phyloP scores from a whole-genome alignment of 1,140 invertebrate species.

The Calliopsis andreniformis region DNA sequence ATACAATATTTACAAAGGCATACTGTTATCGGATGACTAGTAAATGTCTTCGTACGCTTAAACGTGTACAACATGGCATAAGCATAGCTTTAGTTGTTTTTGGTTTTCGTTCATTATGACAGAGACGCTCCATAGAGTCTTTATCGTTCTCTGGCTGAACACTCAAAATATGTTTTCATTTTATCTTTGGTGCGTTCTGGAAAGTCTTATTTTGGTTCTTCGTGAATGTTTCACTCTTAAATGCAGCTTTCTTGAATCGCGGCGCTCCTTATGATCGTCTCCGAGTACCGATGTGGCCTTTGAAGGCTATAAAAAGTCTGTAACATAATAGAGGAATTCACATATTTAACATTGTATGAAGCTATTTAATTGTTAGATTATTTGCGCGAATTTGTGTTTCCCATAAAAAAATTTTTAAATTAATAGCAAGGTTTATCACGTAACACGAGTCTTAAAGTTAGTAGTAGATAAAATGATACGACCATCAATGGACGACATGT shows the following conservation, averaged over 20 bases:
- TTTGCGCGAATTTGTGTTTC: too few species aligned
- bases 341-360: too few species aligned
- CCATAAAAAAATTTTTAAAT: background rate
- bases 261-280: constrained; percentile 69
- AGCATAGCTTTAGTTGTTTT: constrained; percentile 55
- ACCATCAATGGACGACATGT: background rate
- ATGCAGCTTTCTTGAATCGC: constrained; percentile 76
- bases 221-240: constrained; percentile 47
- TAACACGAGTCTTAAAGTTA: background rate
- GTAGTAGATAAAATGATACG: background rate
- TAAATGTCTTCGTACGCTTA: constrained; percentile 65
- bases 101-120: constrained; percentile 3
- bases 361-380: too few species aligned
- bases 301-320: constrained; percentile 76
- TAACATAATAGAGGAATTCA: constrained; percentile 33
- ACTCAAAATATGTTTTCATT: too few species aligned
- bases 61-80: constrained; percentile 57
- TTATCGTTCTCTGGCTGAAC: too few species aligned
- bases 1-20: constrained; percentile 78
- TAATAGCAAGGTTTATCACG: background rate
- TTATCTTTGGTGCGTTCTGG: background rate
- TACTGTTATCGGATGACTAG: constrained; percentile 67
- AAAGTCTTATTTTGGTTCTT: background rate
- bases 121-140: too few species aligned
- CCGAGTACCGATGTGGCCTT: constrained; percentile 72